These are phyloP conservation scores for Ondatra zibethicus DNA, from an alignment of 2,113 vertebrate species.

Conservation along the genomic window DNA sequence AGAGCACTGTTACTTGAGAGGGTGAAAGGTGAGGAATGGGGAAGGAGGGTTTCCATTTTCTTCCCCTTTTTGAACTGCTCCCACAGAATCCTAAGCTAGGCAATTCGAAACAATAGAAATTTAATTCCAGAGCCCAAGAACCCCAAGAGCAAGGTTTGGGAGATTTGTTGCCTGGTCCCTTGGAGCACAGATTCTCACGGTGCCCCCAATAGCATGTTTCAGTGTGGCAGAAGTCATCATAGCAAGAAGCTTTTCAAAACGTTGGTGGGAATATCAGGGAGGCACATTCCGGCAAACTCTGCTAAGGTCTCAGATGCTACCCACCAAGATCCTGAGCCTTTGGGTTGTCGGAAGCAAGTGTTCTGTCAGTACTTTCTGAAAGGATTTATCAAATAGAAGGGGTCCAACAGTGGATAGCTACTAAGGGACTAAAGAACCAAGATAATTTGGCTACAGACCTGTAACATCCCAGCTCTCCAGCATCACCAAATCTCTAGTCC, in stretches of 20 bases:
- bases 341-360: background rate
- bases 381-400: background rate
- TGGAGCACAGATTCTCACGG: background rate
- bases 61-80: background rate
- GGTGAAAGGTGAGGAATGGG: fast-evolving
- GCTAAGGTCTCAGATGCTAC: background rate
- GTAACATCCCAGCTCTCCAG: background rate
- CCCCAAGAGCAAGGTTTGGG: background rate
- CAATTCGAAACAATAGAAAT: background rate
- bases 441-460: background rate
- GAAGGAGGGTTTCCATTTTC: background rate
- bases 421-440: background rate
- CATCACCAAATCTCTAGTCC: background rate
- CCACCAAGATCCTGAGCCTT: background rate
- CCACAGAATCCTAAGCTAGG: background rate
- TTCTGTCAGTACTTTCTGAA: background rate
- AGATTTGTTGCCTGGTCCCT: background rate
- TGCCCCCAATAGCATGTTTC: background rate
- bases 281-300: background rate
- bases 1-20: background rate
- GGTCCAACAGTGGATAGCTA: too few species aligned
- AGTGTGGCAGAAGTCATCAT: background rate
- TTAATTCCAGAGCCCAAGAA: background rate
- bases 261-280: background rate
- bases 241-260: background rate